These are phyloP conservation scores for Chrysotoxum bicinctum DNA, from an alignment of 2,888 invertebrate genomes.

Conservation along the genomic window DNA sequence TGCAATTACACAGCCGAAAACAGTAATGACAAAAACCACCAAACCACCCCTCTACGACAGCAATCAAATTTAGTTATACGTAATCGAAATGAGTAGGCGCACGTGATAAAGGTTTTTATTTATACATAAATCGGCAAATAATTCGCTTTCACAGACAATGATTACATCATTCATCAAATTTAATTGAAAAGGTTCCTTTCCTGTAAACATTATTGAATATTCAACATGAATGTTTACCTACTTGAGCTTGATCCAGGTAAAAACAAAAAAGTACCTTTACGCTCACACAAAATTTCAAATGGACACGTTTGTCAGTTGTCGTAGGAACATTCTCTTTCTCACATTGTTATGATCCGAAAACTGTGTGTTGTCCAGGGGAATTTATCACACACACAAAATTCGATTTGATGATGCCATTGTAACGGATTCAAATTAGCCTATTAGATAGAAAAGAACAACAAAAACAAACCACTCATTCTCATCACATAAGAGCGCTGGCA, in stretches of 20 bases:
- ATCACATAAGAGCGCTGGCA: neutral
- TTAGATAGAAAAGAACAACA: neutral
- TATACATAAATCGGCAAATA: conserved; percentile 6
- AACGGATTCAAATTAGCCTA: neutral
- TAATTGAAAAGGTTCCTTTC: too few species aligned
- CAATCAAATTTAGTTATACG: too few species aligned
- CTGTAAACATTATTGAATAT: too few species aligned
- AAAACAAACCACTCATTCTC: neutral
- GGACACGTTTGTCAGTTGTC: neutral
- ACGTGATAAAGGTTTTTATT: conserved; percentile 26
- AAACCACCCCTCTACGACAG: too few species aligned
- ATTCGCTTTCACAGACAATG: neutral
- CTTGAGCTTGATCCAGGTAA: neutral
- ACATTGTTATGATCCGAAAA: neutral
- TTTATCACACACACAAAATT: neutral
- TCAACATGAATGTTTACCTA: neutral
- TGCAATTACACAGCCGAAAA: too few species aligned
- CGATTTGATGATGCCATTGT: neutral
- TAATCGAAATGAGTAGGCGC: conserved; percentile 43
- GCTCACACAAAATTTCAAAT: neutral
- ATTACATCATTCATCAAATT: conserved; percentile 16
- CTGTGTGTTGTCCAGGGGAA: neutral
- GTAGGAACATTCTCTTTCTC: too few species aligned
- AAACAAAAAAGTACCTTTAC: neutral
- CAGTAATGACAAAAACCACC: too few species aligned